phyloP scores from a whole-genome alignment of 2,113 vertebrate genomes.

The Odontophorus gujanensis region DNA sequence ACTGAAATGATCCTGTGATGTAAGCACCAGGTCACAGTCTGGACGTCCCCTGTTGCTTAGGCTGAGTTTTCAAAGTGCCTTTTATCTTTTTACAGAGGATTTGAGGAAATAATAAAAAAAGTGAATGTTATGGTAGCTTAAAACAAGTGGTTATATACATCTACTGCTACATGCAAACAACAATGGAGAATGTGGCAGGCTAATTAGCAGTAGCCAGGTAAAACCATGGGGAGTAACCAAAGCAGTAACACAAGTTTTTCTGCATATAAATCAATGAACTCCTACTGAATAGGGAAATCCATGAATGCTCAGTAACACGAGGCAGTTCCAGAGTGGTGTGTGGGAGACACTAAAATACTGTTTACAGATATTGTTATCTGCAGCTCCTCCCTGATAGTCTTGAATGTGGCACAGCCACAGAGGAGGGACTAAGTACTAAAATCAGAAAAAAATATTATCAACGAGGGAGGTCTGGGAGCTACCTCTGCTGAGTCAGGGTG shows the following conservation, averaged over 20 bases:
- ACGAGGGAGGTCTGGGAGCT: not conserved
- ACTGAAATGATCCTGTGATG: not conserved
- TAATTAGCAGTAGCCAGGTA: conserved; percentile 37
- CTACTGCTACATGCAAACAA: not conserved
- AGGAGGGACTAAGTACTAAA: not conserved
- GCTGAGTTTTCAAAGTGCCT: not conserved
- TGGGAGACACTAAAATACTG: conserved; percentile 56
- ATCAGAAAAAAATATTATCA: not conserved
- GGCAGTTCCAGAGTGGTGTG: conserved; percentile 50
- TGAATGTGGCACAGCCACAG: not conserved
- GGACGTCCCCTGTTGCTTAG: not conserved
- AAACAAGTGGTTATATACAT: not conserved
- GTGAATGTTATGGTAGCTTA: not conserved
- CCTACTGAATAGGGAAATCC: conserved; percentile 55
- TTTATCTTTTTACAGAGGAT: not conserved
- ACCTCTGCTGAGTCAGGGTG: not conserved
- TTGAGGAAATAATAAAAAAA: not conserved
- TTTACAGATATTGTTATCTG: conserved; percentile 46
- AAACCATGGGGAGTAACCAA: not conserved
- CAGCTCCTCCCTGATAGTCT: conserved; percentile 1
- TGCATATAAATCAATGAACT: conserved; percentile 37
- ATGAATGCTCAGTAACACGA: not conserved
- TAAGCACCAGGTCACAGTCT: not conserved
- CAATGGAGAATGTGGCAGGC: conserved; percentile 6
- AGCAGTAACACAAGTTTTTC: conserved; percentile 30